Base-by-base conservation (phyloP, 92 coral and sea anemone species). In the Palythoa grandiflora region DNA sequence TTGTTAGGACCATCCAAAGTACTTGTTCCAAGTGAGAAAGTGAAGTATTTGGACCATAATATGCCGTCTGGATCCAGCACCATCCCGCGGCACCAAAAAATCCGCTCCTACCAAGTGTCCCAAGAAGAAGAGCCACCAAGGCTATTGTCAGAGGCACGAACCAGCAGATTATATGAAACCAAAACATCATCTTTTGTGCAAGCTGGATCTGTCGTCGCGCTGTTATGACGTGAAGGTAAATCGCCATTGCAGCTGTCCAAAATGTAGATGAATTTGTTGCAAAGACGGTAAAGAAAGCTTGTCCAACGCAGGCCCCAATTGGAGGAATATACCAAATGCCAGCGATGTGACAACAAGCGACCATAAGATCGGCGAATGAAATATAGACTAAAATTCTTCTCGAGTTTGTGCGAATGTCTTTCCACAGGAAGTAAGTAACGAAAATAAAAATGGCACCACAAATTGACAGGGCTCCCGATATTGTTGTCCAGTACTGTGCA, bases 141-240 rank as follows among this genome's bases (percentile, higher is more conserved):
- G 85, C 74, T 54, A 60, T 5, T 21, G 16, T 80, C 28, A 80
- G n/a, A 13, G 85, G 85, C 35, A 80, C 85, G 40, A 80, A 40
- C 85, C 85, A 80, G 38, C 85, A 80, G 73, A 65, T 61, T 61
- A 80, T n/a, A 13, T 80, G 85, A 68, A 61, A 63, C 85, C 85
- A 80, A 44, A 80, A 17, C 74, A 80, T 61, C 55, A 80, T 65
- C 20, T 8, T 80, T 39, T 80, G 74, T 9, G 85, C 85, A n/a
- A 80, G 85, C 19, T 38, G 85, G 47, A 17, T 52, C 9, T 80
- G 40, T 19, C 59, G 38, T 35, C 73, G 71, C 7, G 55, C 53
- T 80, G 85, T 61, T 37, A 52, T 44, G 15, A 80, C 16, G 17
- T 61, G 61, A n/a, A 80, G 85, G 44, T 80, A 80, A 61, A 80